Evolutionary conservation across 2,113 vertebrate genomes (phyloP), one percentile per base, ranked within the genome.

Genomic region (Sorex fumeus): DNA sequence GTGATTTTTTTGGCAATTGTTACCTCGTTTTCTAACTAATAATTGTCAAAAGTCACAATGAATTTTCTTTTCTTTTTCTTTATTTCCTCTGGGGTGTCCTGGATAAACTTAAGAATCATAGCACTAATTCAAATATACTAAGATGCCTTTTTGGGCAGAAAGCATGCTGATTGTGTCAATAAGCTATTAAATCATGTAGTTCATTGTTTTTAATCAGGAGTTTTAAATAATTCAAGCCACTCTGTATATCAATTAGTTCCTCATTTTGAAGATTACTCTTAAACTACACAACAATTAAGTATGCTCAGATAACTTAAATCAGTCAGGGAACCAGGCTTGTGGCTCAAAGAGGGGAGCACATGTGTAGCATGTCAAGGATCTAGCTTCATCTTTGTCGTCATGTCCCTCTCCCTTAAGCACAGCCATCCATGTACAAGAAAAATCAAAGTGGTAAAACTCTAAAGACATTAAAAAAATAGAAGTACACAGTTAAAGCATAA

Each of bases 31-130:
- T 95, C 95, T 96, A 94, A 97, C 95, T 97, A 98, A 98, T 98
- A 97, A 98, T 98, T 98, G 98, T 98, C 98, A 98, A 98, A 98
- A 98, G 98, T 98, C 98, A 98, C 98, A 98, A 98, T 97, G 93
- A 27, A 8, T 96, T 97, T 97, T 95, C 97, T 94, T 91, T 97
- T 97, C 95, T 87, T 95, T 88, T 95, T 90, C 93, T 97, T 97
- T 97, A 97, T 96, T 94, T 94, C 95, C 88, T 91, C 57, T 91
- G 62, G 70, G 96, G 89, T 97, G 89, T 97, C 74, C 53, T 96
- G 69, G 94, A 92, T 81, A 95, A 76, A 96, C 83, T 86, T 60
- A 96, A 94, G 93, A 36, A 74, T 97, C 62, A 96, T 60, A 84
- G 87, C 21, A 93, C 69, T 96, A 96, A 81, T 83, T 90, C 91